A percentile compares a stretch with the other conserved stretches of the same genome.
phyloP scores from a whole-genome alignment of 2,888 invertebrate genomes.

The Copidosoma aretas region DNA sequence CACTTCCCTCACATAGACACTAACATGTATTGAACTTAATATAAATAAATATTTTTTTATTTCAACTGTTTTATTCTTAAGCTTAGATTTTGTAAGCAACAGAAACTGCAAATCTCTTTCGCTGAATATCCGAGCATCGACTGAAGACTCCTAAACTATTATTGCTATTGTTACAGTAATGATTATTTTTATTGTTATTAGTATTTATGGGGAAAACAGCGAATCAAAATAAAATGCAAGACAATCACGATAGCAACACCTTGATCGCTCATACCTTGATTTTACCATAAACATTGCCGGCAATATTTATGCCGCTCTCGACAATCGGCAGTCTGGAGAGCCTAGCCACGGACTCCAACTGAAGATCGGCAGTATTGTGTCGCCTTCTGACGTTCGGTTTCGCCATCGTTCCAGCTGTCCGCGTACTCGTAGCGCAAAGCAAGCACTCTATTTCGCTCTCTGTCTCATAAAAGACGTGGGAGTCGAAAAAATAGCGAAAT shows the following conservation, averaged over 20 bases:
- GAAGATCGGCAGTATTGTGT: conserved; percentile 56
- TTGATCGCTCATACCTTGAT: conserved; percentile 71
- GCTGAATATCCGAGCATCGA: too few species aligned
- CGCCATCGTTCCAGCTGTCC: conserved; percentile 47
- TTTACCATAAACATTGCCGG: conserved; percentile 75
- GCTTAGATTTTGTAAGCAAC: too few species aligned
- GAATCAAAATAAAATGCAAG: not conserved
- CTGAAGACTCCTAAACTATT: not conserved
- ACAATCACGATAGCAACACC: not conserved
- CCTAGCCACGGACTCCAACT: conserved; percentile 76
- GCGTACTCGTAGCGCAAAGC: conserved; percentile 1
- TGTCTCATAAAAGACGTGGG: too few species aligned
- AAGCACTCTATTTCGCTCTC: conserved; percentile 16
- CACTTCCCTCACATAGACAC: too few species aligned
- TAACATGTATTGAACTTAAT: too few species aligned
- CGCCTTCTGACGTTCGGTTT: conserved; percentile 47
- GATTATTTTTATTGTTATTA: not conserved
- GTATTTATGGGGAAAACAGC: not conserved
- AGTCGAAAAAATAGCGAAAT: too few species aligned
- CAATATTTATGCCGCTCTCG: conserved; percentile 78
- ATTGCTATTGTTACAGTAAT: not conserved
- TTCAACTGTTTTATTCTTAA: too few species aligned
- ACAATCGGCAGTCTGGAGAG: conserved; percentile 83
- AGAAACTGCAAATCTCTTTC: too few species aligned
- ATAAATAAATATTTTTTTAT: too few species aligned